Percentiles rank a stretch among this genome's conserved stretches.
These are phyloP conservation scores for Orgyia antiqua DNA, from an alignment of 2,888 invertebrate species.

Conservation along the genomic window DNA sequence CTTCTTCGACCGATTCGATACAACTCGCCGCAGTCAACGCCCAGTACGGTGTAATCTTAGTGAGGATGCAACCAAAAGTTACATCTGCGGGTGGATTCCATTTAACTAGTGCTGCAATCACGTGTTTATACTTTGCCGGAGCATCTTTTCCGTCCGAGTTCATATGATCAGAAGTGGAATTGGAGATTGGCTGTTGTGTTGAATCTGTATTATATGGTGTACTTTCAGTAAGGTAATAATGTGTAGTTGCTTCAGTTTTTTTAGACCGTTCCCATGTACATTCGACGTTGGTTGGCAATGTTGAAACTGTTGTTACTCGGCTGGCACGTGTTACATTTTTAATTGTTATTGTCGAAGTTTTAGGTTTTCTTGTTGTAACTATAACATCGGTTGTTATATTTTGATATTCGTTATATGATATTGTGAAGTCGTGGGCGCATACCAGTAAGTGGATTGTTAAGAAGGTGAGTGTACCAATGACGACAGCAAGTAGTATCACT, in stretches of 20 bases:
- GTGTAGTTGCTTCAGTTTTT: constrained; percentile 35
- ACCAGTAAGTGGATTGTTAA: constrained; percentile 47
- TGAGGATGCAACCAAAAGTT: constrained; percentile 54
- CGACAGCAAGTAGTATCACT: constrained; percentile 37
- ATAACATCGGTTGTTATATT: neutral
- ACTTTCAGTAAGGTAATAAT: neutral
- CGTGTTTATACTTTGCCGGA: constrained; percentile 14
- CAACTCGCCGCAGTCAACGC: constrained; percentile 61
- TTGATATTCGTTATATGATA: neutral
- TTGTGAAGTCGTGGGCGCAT: constrained; percentile 24
- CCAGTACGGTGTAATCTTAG: constrained; percentile 46
- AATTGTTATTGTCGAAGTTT: neutral
- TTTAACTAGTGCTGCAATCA: constrained; percentile 49
- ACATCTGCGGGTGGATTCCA: constrained; percentile 37
- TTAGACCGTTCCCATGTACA: constrained; percentile 56
- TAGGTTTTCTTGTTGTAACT: neutral
- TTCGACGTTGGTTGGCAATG: constrained; percentile 23
- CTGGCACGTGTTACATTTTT: neutral
- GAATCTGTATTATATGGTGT: neutral
- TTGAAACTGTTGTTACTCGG: constrained; percentile 4
- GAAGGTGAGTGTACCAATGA: constrained; percentile 44
- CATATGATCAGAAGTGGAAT: constrained; percentile 12
- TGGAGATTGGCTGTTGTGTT: constrained; percentile 2
- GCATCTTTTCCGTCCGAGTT: constrained; percentile 19
- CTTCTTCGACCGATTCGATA: constrained; percentile 54